Base-by-base conservation (phyloP, 1,140 invertebrate genomes). In the Brachionus paranguensis region DNA sequence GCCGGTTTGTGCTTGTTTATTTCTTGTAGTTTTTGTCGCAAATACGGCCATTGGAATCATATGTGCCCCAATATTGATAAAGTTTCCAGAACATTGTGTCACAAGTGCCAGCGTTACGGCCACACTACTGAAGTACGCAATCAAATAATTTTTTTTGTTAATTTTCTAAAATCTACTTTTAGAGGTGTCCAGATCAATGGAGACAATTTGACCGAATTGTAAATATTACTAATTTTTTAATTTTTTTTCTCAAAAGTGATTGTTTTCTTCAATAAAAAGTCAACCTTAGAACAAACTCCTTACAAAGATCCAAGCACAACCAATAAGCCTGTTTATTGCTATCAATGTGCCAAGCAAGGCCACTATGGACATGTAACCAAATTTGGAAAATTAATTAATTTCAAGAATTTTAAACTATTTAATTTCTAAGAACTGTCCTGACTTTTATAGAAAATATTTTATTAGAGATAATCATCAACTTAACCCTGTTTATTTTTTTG, bases 401-500 rank as follows among this genome's bases (percentile, higher is more conserved):
- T 37, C 4, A 37, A 1, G 41, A 64, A 27, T 41, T 24, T 45
- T 45, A 64, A 64, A n/a, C 17, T 60, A 8, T 53, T 17, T 14
- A 29, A 5, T 33, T 76, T 76, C 43, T n/a, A 60, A 81, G 78
- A 68, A 81, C 11, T 81, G 78, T 81, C 78, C 78, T 17, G 78
- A 81, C 27, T 81, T 81, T 81, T 68, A 81, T 68, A 43, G 78
- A 11, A 81, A 81, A 81, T 81, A 81, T 47, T 81, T 81, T 47
- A 81, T 81, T 14, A 27, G 78, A 41, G 78, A 81, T 29, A 81
- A 81, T 68, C 64, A 64, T 81, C 78, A 81, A n/a, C 14, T 81
- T 12, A 81, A 81, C n/a, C 78, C 78, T 47, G 78, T 81, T 17
- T 81, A 81, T 47, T 81, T 81, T 64, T 81, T 81, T 68, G 78